These are phyloP conservation scores for Hermetia illucens DNA, from an alignment of 1,140 invertebrate genomes.

Conservation along the genomic window DNA sequence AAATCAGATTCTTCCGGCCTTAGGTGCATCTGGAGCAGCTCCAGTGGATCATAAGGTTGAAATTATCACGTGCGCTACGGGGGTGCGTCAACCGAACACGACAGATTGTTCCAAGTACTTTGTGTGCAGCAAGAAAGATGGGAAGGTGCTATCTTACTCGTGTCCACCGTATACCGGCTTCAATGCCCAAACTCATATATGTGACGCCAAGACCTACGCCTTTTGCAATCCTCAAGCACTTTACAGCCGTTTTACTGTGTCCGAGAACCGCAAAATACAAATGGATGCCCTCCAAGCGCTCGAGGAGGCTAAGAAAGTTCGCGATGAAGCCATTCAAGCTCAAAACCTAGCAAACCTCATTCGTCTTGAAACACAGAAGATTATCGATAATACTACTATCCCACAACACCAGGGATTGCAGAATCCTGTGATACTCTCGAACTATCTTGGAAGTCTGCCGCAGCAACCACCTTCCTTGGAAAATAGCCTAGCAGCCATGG, in stretches of 20 bases:
- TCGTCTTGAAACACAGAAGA: constrained; percentile 16
- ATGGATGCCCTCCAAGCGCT: constrained; percentile 20
- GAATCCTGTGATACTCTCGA: not conserved
- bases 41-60: constrained; percentile 23
- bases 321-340: constrained; percentile 18
- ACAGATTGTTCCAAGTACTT: constrained; percentile 38
- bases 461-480: not conserved
- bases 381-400: not conserved
- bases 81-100: constrained; percentile 32
- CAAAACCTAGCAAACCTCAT: constrained; percentile 19
- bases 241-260: constrained; percentile 13
- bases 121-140: constrained; percentile 32
- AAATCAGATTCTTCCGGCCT: constrained; percentile 20
- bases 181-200: constrained; percentile 31
- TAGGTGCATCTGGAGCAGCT: constrained; percentile 4
- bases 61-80: constrained; percentile 30
- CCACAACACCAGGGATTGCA: not conserved
- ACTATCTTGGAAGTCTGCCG: not conserved
- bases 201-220: constrained; percentile 29
- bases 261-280: constrained; percentile 18
- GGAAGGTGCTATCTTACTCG: constrained; percentile 30
- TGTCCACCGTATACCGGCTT: constrained; percentile 36
- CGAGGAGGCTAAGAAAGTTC: constrained; percentile 19
- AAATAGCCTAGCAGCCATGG: not conserved
- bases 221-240: constrained; percentile 16